A percentile compares a stretch with the other conserved stretches of the same genome.
Evolutionary conservation across 2,888 invertebrate species (phyloP).

Genomic region (Spodoptera littoralis): DNA sequence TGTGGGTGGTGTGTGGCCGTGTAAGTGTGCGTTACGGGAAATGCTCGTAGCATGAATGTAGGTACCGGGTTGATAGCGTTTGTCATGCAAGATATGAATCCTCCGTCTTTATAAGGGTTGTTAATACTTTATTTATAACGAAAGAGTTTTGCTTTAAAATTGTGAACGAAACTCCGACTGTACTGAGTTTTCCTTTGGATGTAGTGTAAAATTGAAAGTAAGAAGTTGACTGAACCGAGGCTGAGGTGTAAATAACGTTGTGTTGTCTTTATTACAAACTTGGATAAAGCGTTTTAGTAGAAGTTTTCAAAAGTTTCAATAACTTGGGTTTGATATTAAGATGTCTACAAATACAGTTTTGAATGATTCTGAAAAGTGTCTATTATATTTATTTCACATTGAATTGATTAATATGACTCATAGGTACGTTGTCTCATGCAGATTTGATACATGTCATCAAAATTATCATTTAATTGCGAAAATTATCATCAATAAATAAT

Average conservation of each 20-base stretch:
- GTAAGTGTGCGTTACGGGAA: conserved; percentile 62
- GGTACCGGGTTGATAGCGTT: conserved; percentile 49
- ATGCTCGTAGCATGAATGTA: conserved; percentile 57
- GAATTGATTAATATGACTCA: too few relatives aligned
- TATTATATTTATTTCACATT: too few relatives aligned
- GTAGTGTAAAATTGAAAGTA: conserved; percentile 61
- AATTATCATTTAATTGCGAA: background rate
- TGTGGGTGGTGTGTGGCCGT: conserved; percentile 22
- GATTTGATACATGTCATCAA: too few relatives aligned
- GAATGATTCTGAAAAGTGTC: background rate
- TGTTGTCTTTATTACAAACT: conserved; percentile 13
- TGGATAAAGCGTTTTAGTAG: conserved; percentile 10
- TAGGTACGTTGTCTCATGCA: too few relatives aligned
- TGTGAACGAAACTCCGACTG: conserved; percentile 22
- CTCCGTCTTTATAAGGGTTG: conserved; percentile 68
- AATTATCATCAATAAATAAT: background rate
- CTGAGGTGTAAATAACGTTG: conserved; percentile 53
- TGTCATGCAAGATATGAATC: conserved; percentile 68
- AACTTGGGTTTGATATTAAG: background rate
- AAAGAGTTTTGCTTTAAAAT: conserved; percentile 42
- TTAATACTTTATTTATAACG: conserved; percentile 59
- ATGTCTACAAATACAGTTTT: background rate
- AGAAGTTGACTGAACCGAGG: conserved; percentile 46
- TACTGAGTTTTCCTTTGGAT: conserved; percentile 22
- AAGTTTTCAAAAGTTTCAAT: conserved; percentile 15